Conservation (phyloP, 1,140 invertebrate species). For the Bombus terrestris region DNA sequence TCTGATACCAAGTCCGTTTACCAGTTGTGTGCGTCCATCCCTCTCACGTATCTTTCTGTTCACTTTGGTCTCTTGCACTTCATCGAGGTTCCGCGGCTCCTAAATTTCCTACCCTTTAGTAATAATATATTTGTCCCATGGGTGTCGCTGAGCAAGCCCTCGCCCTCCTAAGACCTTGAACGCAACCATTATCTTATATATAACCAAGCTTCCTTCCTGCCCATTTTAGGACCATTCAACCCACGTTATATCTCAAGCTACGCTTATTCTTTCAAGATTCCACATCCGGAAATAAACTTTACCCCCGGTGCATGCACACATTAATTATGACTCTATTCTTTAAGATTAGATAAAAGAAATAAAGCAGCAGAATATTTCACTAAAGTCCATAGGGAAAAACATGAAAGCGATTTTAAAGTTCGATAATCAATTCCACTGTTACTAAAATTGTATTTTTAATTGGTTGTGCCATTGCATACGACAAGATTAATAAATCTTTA, state of each 20-base stretch:
- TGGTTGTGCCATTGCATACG: too few relatives aligned
- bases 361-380: too few relatives aligned
- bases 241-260: constrained; percentile 16
- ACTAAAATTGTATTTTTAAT: too few relatives aligned
- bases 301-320: neutral
- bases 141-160: constrained; percentile 65
- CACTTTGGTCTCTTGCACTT: constrained; percentile 62
- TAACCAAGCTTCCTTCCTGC: constrained; percentile 44
- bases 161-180: constrained; percentile 51
- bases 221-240: constrained; percentile 48
- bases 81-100: constrained; percentile 64
- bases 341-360: neutral
- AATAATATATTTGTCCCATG: constrained; percentile 73
- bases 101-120: constrained; percentile 72
- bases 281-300: constrained; percentile 41
- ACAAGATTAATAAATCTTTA: too few relatives aligned
- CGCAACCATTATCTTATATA: constrained; percentile 71
- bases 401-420: neutral
- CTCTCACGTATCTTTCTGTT: constrained; percentile 50
- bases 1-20: neutral
- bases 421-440: neutral
- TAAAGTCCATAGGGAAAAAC: neutral
- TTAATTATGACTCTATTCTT: neutral
- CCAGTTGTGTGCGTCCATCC: constrained; percentile 3
- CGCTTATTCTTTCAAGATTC: constrained; percentile 44